Base-by-base conservation (phyloP, 2,113 vertebrate species). In the Isichthys henryi region DNA sequence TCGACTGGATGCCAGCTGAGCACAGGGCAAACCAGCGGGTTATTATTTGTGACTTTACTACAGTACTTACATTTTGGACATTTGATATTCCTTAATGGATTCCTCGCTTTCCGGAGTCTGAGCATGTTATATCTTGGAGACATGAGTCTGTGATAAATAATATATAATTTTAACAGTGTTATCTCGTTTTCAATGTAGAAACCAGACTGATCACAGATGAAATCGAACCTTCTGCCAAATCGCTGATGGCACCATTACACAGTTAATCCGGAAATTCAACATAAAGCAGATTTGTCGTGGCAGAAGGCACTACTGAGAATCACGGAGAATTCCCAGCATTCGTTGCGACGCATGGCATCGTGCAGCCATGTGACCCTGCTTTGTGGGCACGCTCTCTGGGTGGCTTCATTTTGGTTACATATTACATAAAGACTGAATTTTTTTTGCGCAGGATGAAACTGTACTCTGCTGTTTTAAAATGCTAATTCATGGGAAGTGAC, bases 221-320 rank as follows among this genome's bases (percentile, higher is more conserved):
- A 31, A 31, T 45, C 9, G 23, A 43, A 70, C 31, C 39, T 62
- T 62, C 46, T 62, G 88, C 39, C 88, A 85, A 53, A 45, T 45
- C 11, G 5, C 88, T 56, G 88, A 84, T 77, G 88, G 66, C 70
- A 39, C 70, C 31, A 35, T 21, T 62, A 53, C 85, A 35, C 35
- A 19, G 52, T 43, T 58, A 84, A 82, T 85, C 77, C 58, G 88
- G 77, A 89, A 85, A 84, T 56, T 39, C 35, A 62, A 89, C 11
- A 39, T 58, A 48, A 58, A 85, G 52, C 52, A 46, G 50, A 83
- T 83, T n/a, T 77, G 27, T 15, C 52, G 39, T 89, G 49, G 31
- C 62, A 74, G 87, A 88, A 56, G 9, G 56, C 35, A 45, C 7
- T 53, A 62, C 35, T 31, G 35, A 58, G 87, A 46, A 88, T 27